Conservation (phyloP, 92 coral and sea anemone genomes). For the Phymanthus crucifer region DNA sequence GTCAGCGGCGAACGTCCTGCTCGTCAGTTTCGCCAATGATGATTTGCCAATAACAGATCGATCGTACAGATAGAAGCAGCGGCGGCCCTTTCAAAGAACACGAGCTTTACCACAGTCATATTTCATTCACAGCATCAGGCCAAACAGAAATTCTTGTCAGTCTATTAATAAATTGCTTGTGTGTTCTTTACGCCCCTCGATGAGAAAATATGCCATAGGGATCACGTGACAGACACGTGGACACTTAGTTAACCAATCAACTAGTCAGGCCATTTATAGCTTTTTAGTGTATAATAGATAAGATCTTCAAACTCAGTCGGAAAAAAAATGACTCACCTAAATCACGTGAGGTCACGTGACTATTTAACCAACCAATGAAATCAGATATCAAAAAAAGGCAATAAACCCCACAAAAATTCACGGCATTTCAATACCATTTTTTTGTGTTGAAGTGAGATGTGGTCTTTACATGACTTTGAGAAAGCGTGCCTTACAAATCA, state of each 20-base stretch:
- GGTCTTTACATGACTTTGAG: too few species aligned
- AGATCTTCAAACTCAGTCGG: not conserved
- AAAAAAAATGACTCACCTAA: not conserved
- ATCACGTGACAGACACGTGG: not conserved
- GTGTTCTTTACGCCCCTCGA: not conserved
- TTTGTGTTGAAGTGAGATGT: too few species aligned
- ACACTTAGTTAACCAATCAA: not conserved
- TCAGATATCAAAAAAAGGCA: not conserved
- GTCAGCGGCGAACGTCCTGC: not conserved
- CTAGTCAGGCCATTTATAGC: not conserved
- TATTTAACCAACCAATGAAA: not conserved
- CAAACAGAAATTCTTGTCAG: not conserved
- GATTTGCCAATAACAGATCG: not conserved
- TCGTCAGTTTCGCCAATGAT: not conserved
- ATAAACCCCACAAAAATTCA: too few species aligned
- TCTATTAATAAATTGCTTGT: not conserved
- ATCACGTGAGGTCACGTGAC: not conserved
- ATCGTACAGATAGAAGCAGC: not conserved
- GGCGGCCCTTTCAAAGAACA: not conserved
- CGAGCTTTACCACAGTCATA: not conserved
- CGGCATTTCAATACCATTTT: too few species aligned
- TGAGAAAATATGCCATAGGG: not conserved
- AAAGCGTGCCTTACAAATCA: not conserved
- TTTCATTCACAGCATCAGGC: constrained; percentile 1
- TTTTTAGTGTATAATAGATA: not conserved